Percentiles rank a stretch among this genome's conserved stretches.
These are phyloP conservation scores for Hyposmocoma kahamanoa DNA, from an alignment of 1,140 invertebrate genomes.

Conservation along the genomic window DNA sequence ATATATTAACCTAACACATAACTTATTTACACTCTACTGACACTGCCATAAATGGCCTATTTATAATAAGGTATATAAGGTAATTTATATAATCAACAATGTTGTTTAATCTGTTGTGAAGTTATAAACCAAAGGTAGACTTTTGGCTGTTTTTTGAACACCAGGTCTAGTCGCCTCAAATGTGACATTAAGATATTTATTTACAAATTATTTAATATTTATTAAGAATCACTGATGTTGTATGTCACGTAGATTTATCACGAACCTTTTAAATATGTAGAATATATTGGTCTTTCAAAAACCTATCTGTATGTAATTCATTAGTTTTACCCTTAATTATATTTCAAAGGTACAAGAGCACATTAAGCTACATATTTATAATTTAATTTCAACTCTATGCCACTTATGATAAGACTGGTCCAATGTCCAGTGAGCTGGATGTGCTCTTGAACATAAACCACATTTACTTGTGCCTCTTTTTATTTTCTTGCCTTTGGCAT, in stretches of 20 bases:
- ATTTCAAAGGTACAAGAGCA: no score
- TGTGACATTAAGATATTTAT: slow-evolving; percentile 31
- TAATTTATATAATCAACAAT: slow-evolving; percentile 5
- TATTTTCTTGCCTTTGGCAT: no score
- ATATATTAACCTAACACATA: slow-evolving; percentile 8
- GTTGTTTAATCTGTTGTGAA: slow-evolving; percentile 23
- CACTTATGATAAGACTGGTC: no score
- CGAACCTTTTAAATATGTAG: no score
- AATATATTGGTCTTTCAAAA: no score
- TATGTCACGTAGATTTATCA: slow-evolving; percentile 24
- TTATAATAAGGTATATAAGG: slow-evolving; percentile 28
- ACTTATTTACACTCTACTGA: slow-evolving; percentile 16
- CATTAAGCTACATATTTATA: no score
- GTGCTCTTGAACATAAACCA: no score
- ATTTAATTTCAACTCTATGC: no score
- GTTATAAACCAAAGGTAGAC: slow-evolving; percentile 35
- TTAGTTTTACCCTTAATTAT: no score
- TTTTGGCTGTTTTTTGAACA: slow-evolving; percentile 40
- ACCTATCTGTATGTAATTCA: no score
- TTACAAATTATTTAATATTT: slow-evolving; percentile 9
- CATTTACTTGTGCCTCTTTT: no score
- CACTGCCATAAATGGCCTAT: slow-evolving; percentile 59
- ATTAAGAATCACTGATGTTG: slow-evolving; percentile 22
- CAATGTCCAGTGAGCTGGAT: no score
- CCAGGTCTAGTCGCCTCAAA: slow-evolving; percentile 50